phyloP scores from a whole-genome alignment of 2,113 vertebrate species.

The Anser cygnoides region DNA sequence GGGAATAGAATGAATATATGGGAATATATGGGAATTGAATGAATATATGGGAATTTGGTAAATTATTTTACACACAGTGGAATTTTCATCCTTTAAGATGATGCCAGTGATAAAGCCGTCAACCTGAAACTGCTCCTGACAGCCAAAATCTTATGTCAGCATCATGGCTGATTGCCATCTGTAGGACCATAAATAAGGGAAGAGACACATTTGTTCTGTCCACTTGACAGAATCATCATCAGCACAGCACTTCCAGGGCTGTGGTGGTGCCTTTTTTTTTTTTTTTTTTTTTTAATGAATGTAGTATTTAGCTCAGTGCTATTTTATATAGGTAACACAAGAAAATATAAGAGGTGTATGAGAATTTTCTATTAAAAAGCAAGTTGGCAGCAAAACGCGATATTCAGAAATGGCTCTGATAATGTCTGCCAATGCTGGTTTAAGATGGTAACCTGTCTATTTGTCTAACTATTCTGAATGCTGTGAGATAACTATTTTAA shows the following conservation, averaged over 20 bases:
- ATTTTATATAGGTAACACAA: not conserved
- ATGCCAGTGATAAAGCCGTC: slow-evolving; percentile 39
- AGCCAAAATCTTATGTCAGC: slow-evolving; percentile 36
- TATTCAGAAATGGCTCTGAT: not conserved
- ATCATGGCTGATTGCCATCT: not conserved
- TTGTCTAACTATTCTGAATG: not conserved
- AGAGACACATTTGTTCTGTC: not conserved
- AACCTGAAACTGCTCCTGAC: slow-evolving; percentile 32
- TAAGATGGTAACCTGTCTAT: not conserved
- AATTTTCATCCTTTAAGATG: slow-evolving; percentile 24
- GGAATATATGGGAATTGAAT: not conserved
- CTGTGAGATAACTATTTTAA: slow-evolving; percentile 2
- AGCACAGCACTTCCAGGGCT: not conserved
- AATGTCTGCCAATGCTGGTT: not conserved
- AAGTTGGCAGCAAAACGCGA: not conserved
- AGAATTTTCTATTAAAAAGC: not conserved
- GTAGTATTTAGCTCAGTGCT: not conserved
- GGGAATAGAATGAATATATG: not conserved
- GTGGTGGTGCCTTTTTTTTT: not conserved
- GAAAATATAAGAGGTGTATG: not conserved
- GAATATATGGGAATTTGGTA: not conserved
- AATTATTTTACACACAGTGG: slow-evolving; percentile 1
- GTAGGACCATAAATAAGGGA: not conserved
- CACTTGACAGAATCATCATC: not conserved
- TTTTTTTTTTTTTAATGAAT: not conserved